phyloP scores from a whole-genome alignment of 2,113 vertebrate species.

The Gavia stellata region DNA sequence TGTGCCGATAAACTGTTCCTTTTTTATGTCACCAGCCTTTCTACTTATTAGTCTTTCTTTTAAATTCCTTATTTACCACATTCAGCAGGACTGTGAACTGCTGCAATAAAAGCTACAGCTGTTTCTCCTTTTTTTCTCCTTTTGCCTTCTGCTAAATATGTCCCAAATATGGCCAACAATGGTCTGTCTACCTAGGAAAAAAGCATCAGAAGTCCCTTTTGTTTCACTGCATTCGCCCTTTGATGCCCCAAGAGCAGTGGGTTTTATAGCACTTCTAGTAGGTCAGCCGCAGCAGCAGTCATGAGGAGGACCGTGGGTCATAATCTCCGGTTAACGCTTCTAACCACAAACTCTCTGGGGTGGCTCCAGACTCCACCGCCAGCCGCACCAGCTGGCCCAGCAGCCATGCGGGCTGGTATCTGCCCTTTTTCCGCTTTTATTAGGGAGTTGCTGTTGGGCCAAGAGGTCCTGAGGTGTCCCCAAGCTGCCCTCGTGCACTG shows the following conservation, averaged over 20 bases:
- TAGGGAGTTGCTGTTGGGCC: neutral
- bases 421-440: neutral
- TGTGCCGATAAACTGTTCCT: neutral
- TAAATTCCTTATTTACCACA: neutral
- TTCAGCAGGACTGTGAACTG: neutral
- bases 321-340: neutral
- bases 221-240: neutral
- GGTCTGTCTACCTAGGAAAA: neutral
- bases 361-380: neutral
- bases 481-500: neutral
- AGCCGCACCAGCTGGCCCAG: neutral
- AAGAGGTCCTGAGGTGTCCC: neutral
- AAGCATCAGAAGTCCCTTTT: neutral
- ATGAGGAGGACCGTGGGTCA: neutral
- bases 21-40: neutral
- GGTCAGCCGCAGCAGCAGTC: neutral
- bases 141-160: neutral
- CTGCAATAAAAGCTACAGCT: slow-evolving; percentile 18
- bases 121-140: neutral
- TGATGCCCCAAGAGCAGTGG: neutral
- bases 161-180: neutral
- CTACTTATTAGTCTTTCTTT: neutral
- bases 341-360: neutral
- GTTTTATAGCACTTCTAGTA: neutral
- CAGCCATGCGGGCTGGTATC: neutral